Base-by-base conservation (phyloP, 2,888 invertebrate species). In the Harpagoxenus sublaevis region DNA sequence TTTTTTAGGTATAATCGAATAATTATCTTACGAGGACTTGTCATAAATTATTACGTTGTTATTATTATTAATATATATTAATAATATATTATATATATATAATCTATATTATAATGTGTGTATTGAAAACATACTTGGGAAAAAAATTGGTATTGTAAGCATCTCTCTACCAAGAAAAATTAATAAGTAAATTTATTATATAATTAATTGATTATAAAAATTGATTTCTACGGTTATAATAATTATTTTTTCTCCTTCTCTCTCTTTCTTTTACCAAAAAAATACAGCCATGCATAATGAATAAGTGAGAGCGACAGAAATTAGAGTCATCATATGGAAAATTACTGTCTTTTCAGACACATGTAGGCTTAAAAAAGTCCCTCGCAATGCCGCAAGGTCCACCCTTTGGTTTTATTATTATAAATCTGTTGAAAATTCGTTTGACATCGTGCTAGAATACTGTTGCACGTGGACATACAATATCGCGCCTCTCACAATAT, bases 41-140 rank as follows among this genome's bases (percentile, higher is more conserved):
- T 35, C 1, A 63, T 15, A 63, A 45, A 74, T 74, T 62, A 48
- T 28, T 62, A 45, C 1, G 1, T 45, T 39, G 4, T 28, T 60
- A 31, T 74, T 39, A 31, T 62, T 45, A 62, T 23, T 23, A 23
- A 23, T 23, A 48, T 62, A 31, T 23, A 74, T 74, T 74, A 60
- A 74, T 74, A 62, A 62, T n/a, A 31, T 62, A n/a, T n/a, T n/a
- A n/a, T n/a, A n/a, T n/a, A n/a, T n/a, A n/a, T n/a, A n/a, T 62
- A 75, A 48, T 57, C 15, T 73, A 6, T 55, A 28, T 6, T 28
- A 28, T 23, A 42, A 10, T 28, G 2, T 18, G 8, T 8, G 12
- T 1, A 60, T 23, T 5, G 5, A n/a, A 12, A 9, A 57, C 42
- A 57, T n/a, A 9, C 3, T 42, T 55, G 9, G 15, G 39, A 28